phyloP scores from a whole-genome alignment of 2,888 invertebrate species.

The Drosophila colorata region DNA sequence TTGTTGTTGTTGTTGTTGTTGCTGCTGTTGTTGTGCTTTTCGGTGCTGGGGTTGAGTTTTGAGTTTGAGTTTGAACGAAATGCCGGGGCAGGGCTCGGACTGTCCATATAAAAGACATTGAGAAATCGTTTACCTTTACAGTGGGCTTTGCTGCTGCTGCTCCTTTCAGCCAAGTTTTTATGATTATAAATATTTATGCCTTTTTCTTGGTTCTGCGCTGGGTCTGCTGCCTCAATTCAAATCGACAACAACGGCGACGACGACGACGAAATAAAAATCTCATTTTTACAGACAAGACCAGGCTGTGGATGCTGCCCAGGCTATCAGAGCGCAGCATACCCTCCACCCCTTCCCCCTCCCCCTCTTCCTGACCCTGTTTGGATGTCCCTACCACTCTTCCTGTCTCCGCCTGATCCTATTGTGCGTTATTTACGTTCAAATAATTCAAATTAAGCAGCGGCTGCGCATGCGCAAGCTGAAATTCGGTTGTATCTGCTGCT shows the following conservation, averaged over 20 bases:
- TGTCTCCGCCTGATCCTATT: conserved; percentile 60
- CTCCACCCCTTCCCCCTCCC: neutral
- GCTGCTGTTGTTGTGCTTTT: conserved; percentile 8
- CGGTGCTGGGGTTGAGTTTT: conserved; percentile 34
- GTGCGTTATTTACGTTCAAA: conserved; percentile 83
- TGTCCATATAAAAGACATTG: conserved; percentile 79
- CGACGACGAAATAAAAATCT: conserved; percentile 70
- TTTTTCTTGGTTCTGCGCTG: conserved; percentile 40
- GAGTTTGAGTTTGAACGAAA: conserved; percentile 1
- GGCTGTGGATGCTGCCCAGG: conserved; percentile 9
- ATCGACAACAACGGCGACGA: conserved; percentile 50
- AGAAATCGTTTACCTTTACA: conserved; percentile 80
- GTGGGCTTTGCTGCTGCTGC: conserved; percentile 44
- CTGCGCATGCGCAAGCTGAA: conserved; percentile 53
- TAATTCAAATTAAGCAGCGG: conserved; percentile 82
- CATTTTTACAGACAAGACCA: conserved; percentile 61
- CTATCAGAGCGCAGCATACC: conserved; percentile 4
- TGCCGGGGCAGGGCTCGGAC: conserved; percentile 15
- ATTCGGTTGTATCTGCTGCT: conserved; percentile 33
- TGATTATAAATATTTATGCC: conserved; percentile 82
- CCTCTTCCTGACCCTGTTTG: neutral
- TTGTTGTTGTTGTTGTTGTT: neutral
- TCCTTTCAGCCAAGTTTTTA: conserved; percentile 64
- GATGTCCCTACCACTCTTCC: neutral
- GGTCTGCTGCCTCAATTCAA: conserved; percentile 57